Percentiles rank a stretch among this genome's conserved stretches.
Evolutionary conservation across 2,113 vertebrate species (phyloP).

Genomic region (Rhineura floridana): DNA sequence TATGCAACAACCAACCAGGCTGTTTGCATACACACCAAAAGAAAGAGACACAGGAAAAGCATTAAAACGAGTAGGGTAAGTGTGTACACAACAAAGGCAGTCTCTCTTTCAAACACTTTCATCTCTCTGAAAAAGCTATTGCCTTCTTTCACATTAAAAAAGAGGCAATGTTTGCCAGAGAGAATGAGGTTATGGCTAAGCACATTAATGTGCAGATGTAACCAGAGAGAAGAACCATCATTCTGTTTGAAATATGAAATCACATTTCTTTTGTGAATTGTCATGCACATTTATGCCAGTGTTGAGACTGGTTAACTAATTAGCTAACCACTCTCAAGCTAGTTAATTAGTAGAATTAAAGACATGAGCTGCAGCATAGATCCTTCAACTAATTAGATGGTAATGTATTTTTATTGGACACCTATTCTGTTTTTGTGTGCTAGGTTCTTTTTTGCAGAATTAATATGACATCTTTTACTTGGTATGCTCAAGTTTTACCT

Average conservation of each 20-base stretch:
- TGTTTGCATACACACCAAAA: too few species aligned
- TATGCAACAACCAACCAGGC: too few species aligned
- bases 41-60: too few species aligned
- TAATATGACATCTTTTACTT: too few species aligned
- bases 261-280: not conserved
- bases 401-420: not conserved
- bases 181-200: not conserved
- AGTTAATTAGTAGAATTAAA: not conserved
- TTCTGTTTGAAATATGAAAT: not conserved
- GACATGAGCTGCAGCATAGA: not conserved
- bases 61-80: too few species aligned
- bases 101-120: not conserved
- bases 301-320: not conserved
- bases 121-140: not conserved
- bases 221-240: too few species aligned
- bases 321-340: too few species aligned
- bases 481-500: not conserved
- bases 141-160: not conserved
- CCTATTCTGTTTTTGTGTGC: not conserved
- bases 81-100: not conserved
- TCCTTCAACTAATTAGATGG: not conserved
- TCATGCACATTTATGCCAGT: not conserved
- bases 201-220: not conserved
- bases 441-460: too few species aligned
- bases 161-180: not conserved